These are phyloP conservation scores for Epinotia brunnichana DNA, from an alignment of 2,888 invertebrate species.

Conservation along the genomic window DNA sequence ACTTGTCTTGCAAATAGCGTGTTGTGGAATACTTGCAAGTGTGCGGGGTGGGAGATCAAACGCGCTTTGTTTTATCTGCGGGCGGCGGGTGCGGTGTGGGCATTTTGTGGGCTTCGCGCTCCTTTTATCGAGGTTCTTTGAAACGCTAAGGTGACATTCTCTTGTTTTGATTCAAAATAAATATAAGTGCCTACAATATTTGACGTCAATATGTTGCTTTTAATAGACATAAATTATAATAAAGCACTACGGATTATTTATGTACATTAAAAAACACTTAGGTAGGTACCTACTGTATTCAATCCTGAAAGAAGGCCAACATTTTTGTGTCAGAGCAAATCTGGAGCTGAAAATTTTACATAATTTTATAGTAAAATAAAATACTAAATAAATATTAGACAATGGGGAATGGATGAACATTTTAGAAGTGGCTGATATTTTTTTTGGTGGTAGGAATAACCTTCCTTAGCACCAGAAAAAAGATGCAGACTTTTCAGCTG, in stretches of 20 bases:
- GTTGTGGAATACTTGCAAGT: constrained; percentile 60
- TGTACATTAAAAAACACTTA: no score
- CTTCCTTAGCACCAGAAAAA: no score
- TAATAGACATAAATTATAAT: neutral
- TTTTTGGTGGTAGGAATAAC: no score
- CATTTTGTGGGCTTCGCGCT: constrained; percentile 52
- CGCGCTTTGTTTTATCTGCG: constrained; percentile 72
- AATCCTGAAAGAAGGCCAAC: no score
- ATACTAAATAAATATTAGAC: no score
- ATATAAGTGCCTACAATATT: constrained; percentile 1
- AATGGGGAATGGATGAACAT: no score
- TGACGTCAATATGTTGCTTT: neutral
- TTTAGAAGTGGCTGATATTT: no score
- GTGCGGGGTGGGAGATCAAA: constrained; percentile 72
- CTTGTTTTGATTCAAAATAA: constrained; percentile 44
- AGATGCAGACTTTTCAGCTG: no score
- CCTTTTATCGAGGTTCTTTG: constrained; percentile 50
- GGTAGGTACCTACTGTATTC: no score
- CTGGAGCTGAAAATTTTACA: no score
- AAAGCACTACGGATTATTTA: neutral
- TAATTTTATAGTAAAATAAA: no score
- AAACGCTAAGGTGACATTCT: constrained; percentile 55
- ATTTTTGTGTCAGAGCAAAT: no score
- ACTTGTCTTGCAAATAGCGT: constrained; percentile 73
- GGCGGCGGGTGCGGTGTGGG: constrained; percentile 45